Base-by-base conservation (phyloP, 2,888 invertebrate genomes). In the Drosophila tanythrix region DNA sequence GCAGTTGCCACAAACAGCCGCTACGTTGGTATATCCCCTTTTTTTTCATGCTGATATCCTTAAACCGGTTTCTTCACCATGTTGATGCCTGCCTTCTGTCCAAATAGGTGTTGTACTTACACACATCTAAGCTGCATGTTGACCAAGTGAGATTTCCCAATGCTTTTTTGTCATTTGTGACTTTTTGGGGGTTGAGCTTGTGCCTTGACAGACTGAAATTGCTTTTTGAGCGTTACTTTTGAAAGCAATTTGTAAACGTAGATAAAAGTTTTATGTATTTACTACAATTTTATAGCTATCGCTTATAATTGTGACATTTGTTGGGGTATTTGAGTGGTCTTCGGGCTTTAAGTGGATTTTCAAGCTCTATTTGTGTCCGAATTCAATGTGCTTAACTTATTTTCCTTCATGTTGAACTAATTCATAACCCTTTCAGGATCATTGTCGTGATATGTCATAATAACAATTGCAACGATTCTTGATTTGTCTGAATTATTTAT, bases 1-100 rank as follows among this genome's bases (percentile, higher is more conserved):
- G 85, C 85, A 89, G 78, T 88, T 84, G 67, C 61, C 75, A 67
- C 63, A 65, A 58, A 43, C 59, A 56, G 43, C 57, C 60, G 78
- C 58, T 59, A 18, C 35, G 27, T 52, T 57, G 57, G 57, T 29
- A 38, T 46, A 55, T 50, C 50, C 46, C 55, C 25, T 59, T 60
- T 33, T 33, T 35, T 35, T 46, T 57, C 36, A 29, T 11, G 3
- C 31, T 15, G n/a, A 55, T 63, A 66, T 53, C 64, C 69, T 53
- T 53, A 38, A 80, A 80, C 80, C 80, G 79, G 81, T 80, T 81
- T 60, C 52, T 61, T 58, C 18, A 25, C 25, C 29, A 15, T 43
- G 11, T 43, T 46, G 50, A 25, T n/a, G 53, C 25, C 67, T 57
- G 53, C 43, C 52, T 48, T 68, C 62, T 71, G 69, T 64, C 52